These are phyloP conservation scores for Boleophthalmus pectinirostris DNA, from an alignment of 2,113 vertebrate genomes.

Conservation along the genomic window DNA sequence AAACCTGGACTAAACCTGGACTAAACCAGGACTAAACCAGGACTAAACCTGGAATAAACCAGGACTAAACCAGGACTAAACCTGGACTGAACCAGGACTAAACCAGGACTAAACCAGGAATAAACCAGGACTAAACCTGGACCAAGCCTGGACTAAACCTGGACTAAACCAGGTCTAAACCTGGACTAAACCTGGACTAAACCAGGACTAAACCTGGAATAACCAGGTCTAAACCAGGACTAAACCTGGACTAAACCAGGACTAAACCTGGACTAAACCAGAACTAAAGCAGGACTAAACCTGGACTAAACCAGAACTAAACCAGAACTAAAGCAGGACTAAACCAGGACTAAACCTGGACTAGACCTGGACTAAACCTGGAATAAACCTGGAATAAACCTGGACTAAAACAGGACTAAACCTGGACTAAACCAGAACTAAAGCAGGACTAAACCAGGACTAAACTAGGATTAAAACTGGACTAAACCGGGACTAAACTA, in stretches of 20 bases:
- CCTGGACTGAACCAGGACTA: not conserved
- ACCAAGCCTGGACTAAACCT: not conserved
- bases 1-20: not conserved
- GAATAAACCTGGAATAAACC: not conserved
- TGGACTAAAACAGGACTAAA: not conserved
- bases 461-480: no score
- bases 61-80: not conserved
- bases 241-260: not conserved
- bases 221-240: no score
- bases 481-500: no score
- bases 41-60: not conserved
- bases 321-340: not conserved
- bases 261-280: not conserved
- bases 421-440: no score
- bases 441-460: no score
- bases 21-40: not conserved
- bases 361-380: not conserved
- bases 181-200: not conserved
- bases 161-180: not conserved
- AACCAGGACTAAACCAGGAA: not conserved
- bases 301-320: not conserved
- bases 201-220: not conserved
- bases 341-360: not conserved
- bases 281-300: not conserved
- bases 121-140: not conserved